Conservation (phyloP, 2,888 invertebrate genomes). For the Drosophila atroscutellata region DNA sequence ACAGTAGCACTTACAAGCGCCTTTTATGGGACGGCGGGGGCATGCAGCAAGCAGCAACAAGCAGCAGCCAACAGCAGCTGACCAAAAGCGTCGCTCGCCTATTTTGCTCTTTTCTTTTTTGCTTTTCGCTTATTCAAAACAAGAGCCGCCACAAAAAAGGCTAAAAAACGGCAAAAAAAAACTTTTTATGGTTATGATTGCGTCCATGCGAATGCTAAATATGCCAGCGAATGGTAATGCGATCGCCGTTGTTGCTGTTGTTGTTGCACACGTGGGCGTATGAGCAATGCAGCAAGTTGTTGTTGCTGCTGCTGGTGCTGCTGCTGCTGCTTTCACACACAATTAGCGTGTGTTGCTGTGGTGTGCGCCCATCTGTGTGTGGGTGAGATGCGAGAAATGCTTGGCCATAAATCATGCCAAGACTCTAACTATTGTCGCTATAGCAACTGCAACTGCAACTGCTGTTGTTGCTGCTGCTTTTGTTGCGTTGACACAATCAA, state of each 20-base stretch:
- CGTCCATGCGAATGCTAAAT: slow-evolving; percentile 77
- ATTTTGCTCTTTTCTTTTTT: background rate
- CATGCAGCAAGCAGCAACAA: slow-evolving; percentile 11
- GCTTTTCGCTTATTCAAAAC: slow-evolving; percentile 50
- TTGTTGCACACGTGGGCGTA: slow-evolving; percentile 67
- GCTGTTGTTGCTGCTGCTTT: slow-evolving; percentile 22
- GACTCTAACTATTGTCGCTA: slow-evolving; percentile 61
- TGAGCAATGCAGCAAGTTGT: slow-evolving; percentile 61
- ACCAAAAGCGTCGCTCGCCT: slow-evolving; percentile 64
- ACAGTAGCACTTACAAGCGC: slow-evolving; percentile 78
- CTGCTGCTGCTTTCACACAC: slow-evolving; percentile 68
- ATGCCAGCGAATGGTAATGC: slow-evolving; percentile 77
- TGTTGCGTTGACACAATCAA: slow-evolving; percentile 51
- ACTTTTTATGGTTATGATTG: slow-evolving; percentile 79
- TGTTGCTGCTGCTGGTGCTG: slow-evolving; percentile 46
- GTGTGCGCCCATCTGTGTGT: slow-evolving; percentile 46
- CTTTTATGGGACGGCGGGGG: slow-evolving; percentile 63
- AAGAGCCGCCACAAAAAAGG: slow-evolving; percentile 35
- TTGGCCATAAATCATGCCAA: slow-evolving; percentile 76
- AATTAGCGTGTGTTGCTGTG: slow-evolving; percentile 66
- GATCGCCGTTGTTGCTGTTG: slow-evolving; percentile 38
- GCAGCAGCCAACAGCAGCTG: slow-evolving; percentile 37
- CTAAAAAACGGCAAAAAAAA: slow-evolving; percentile 22
- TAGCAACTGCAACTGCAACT: background rate
- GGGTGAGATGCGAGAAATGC: slow-evolving; percentile 57